Evolutionary conservation across 2,113 vertebrate species (phyloP).

Genomic region (Hippoglossus stenolepis): DNA sequence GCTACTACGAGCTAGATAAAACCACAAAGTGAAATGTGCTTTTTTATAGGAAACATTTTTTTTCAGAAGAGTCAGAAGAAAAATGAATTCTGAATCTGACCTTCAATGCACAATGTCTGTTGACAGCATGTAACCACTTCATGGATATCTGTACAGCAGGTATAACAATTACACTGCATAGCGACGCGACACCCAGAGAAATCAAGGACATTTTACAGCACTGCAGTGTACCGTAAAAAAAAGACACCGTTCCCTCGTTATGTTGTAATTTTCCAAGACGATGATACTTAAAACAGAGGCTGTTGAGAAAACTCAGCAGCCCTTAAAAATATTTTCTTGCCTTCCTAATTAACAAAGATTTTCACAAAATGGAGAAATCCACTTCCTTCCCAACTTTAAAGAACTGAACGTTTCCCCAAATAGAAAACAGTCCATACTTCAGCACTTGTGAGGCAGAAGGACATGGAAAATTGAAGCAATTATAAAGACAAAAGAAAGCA

Average conservation of each 20-base stretch:
- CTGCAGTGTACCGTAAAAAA: not conserved
- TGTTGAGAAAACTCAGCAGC: not conserved
- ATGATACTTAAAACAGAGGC: slow-evolving; percentile 8
- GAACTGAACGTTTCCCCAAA: not conserved
- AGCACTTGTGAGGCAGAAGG: not conserved
- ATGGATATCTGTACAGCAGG: slow-evolving; percentile 16
- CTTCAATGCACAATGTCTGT: slow-evolving; percentile 23
- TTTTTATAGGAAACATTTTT: slow-evolving; percentile 6
- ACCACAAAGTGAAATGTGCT: not conserved
- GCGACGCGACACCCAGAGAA: slow-evolving; percentile 2
- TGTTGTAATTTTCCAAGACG: not conserved
- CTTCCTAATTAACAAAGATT: not conserved
- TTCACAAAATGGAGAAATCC: not conserved
- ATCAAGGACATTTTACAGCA: not conserved
- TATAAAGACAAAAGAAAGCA: not conserved
- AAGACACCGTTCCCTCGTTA: slow-evolving; percentile 1
- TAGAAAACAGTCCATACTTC: not conserved
- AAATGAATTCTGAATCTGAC: slow-evolving; percentile 29
- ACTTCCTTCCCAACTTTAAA: not conserved
- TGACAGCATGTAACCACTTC: slow-evolving; percentile 14
- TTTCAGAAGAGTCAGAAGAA: not conserved
- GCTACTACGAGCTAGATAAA: not conserved
- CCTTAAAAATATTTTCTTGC: no score
- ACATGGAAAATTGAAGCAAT: not conserved
- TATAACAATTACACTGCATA: slow-evolving; percentile 13